These are phyloP conservation scores for Drosophila kokeensis DNA, from an alignment of 2,888 invertebrate genomes.

Conservation along the genomic window DNA sequence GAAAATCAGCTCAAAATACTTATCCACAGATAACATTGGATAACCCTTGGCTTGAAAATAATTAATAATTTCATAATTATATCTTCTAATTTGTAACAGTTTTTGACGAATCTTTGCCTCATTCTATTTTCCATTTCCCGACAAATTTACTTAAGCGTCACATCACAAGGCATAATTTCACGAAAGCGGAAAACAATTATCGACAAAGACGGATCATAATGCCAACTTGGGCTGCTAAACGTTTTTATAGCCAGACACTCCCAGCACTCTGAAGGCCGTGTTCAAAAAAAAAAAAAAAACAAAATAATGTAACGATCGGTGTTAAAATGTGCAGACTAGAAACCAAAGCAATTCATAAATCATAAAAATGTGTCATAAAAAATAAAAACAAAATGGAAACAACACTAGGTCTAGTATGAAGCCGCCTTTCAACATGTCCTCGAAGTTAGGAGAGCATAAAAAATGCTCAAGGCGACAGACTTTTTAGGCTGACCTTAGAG, in stretches of 20 bases:
- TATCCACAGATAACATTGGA: neutral
- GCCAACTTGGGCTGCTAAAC: constrained; percentile 51
- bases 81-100: neutral
- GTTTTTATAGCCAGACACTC: constrained; percentile 37
- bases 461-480: constrained; percentile 60
- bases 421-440: constrained; percentile 78
- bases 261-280: constrained; percentile 51
- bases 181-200: constrained; percentile 21
- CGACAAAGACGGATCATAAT: constrained; percentile 45
- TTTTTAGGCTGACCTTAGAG: constrained; percentile 49
- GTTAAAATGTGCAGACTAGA: constrained; percentile 46
- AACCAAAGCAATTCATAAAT: constrained; percentile 84
- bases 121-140: neutral
- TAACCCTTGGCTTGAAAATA: neutral
- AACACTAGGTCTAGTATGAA: constrained; percentile 32
- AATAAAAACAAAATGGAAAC: constrained; percentile 66
- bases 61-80: constrained; percentile 1
- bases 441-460: constrained; percentile 55
- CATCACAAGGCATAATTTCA: constrained; percentile 52
- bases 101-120: constrained; percentile 1
- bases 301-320: constrained; percentile 37
- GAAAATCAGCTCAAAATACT: neutral
- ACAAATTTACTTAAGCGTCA: constrained; percentile 36
- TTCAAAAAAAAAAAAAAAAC: constrained; percentile 22
- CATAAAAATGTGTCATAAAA: constrained; percentile 82